Base-by-base conservation (phyloP, 1,140 invertebrate genomes). In the Lepidurus packardi region DNA sequence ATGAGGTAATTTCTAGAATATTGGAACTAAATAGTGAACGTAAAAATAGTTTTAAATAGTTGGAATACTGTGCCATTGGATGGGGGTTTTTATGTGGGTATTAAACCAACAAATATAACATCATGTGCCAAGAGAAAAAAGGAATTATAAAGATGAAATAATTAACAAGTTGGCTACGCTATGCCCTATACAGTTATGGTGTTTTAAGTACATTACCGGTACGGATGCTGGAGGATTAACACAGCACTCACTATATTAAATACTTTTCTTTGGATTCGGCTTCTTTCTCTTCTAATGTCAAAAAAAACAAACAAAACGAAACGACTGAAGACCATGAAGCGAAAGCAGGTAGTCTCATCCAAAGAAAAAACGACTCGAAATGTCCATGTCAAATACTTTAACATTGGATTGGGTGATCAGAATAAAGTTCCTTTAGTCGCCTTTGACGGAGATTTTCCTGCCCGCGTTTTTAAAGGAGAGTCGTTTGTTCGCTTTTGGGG, bases 401-500 rank as follows among this genome's bases (percentile, higher is more conserved):
- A 21, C 53, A 16, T 3, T 65, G 16, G 16, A 13, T 65, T 65
- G 21, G 53, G 53, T 21, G 21, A 65, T 3, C 53, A n/a, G 21
- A 65, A 16, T 16, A 65, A 21, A 21, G 34, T 34, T 34, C 34
- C 34, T 34, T 65, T 65, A 65, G 8, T 65, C 53, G 53, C 53
- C 53, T 65, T 65, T 65, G 21, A 65, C 78, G 5, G 78, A 78
- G 16, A 74, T 34, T 75, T 78, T 78, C 9, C 79, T 53, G n/a
- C 76, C 65, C 47, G 79, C 76, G 9, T 80, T 76, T 53, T 80
- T 80, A 73, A 80, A 80, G 2, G 79, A 80, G 7, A 80, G 76
- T 34, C 79, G 53, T 43, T 80, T 80, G 16, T 76, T 77, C 13
- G 79, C 75, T 74, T 78, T 77, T 11, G 79, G 79, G 13, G 79